phyloP scores from a whole-genome alignment of 2,797 vertebrate species.

The Erpetoichthys calabaricus region DNA sequence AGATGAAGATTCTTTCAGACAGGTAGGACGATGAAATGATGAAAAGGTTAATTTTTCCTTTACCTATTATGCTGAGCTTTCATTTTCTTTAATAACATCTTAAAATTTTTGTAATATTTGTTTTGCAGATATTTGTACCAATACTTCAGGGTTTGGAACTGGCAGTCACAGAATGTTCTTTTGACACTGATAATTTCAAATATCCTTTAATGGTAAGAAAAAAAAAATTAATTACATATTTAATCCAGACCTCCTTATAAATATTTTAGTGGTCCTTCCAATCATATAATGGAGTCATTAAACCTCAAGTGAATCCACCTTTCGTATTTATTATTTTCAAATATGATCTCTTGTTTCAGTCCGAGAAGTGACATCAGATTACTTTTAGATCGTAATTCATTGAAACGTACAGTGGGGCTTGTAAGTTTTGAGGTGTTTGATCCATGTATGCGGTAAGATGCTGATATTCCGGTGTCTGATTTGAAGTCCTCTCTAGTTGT shows the following conservation, averaged over 20 bases:
- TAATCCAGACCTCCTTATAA: neutral
- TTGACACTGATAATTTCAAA: conserved; percentile 96
- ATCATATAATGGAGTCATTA: too few species aligned
- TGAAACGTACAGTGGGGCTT: too few species aligned
- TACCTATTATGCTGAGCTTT: neutral
- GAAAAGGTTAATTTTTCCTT: neutral
- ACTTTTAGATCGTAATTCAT: too few species aligned
- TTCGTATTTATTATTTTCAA: too few species aligned
- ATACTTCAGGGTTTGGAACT: conserved; percentile 83
- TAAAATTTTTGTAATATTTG: conserved; percentile 14
- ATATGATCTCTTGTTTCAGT: too few species aligned
- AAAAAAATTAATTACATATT: neutral
- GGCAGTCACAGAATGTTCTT: conserved; percentile 93
- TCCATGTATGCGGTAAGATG: too few species aligned
- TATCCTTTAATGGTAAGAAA: conserved; percentile 88
- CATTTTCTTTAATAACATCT: neutral
- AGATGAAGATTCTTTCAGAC: conserved; percentile 85
- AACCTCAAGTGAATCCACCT: too few species aligned
- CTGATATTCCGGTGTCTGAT: too few species aligned
- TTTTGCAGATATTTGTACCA: conserved; percentile 81
- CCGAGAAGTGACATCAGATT: too few species aligned
- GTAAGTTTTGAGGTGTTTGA: too few species aligned
- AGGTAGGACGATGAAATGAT: conserved; percentile 43
- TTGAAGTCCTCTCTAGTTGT: neutral
- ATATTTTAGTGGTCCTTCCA: neutral